Percentiles rank a stretch among this genome's conserved stretches.
These are phyloP conservation scores for Furcifer pardalis DNA, from an alignment of 2,797 vertebrate genomes.

Conservation along the genomic window DNA sequence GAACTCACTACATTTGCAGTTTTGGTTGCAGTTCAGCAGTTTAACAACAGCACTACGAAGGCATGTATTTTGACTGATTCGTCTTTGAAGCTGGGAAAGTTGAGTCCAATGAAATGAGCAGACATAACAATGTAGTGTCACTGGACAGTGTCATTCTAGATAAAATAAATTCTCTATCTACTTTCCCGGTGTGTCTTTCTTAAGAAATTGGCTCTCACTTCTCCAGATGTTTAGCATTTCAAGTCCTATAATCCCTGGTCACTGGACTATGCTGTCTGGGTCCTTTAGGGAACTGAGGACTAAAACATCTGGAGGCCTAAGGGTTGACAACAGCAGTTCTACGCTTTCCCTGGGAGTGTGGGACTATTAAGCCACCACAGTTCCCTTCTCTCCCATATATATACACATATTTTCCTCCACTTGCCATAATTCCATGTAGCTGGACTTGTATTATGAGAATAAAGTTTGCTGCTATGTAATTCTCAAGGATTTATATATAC, in stretches of 20 bases:
- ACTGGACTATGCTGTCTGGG: too few relatives aligned
- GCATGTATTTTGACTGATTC: too few relatives aligned
- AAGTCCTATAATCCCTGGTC: too few relatives aligned
- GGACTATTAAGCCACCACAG: not conserved
- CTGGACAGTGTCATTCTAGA: not conserved
- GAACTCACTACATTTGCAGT: too few relatives aligned
- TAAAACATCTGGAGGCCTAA: too few relatives aligned
- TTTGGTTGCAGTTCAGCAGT: too few relatives aligned
- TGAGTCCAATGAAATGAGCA: not conserved
- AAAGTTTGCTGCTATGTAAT: not conserved
- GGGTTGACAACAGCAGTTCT: not conserved
- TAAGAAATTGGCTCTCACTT: too few relatives aligned
- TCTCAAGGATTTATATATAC: constrained; percentile 42
- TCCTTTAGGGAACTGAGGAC: too few relatives aligned
- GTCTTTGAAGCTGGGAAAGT: not conserved
- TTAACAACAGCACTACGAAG: too few relatives aligned
- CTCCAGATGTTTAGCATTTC: too few relatives aligned
- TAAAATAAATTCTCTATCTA: not conserved
- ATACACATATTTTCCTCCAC: not conserved
- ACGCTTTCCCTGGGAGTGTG: not conserved
- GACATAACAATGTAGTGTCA: not conserved
- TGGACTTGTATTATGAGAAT: constrained; percentile 24
- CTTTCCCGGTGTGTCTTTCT: too few relatives aligned
- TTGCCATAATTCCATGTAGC: not conserved
- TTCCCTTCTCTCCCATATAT: not conserved